Percentiles rank a stretch among this genome's conserved stretches.
These are phyloP conservation scores for Prorops nasuta DNA, from an alignment of 1,140 invertebrate species.

Conservation along the genomic window DNA sequence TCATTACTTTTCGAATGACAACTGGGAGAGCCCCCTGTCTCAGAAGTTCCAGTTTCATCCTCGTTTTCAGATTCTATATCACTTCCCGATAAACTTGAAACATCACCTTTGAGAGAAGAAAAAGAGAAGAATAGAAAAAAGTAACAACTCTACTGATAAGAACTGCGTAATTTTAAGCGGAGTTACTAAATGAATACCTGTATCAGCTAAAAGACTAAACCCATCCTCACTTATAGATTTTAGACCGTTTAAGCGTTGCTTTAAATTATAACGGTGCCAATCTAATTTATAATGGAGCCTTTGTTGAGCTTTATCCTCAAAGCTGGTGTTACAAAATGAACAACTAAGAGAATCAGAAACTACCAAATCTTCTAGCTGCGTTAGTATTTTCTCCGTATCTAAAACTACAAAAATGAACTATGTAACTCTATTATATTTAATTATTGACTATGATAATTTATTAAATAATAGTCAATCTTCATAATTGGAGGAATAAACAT, in stretches of 20 bases:
- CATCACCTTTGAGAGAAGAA: constrained; percentile 64
- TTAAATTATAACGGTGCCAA: constrained; percentile 75
- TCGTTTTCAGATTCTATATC: constrained; percentile 64
- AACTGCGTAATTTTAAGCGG: no score
- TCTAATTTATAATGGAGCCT: constrained; percentile 67
- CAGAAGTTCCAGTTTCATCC: constrained; percentile 55
- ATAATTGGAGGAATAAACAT: constrained; percentile 10
- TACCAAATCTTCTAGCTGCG: constrained; percentile 47
- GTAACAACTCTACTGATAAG: neutral
- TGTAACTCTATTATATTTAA: neutral
- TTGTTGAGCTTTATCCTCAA: constrained; percentile 55
- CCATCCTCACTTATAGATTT: constrained; percentile 61
- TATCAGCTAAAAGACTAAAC: constrained; percentile 51
- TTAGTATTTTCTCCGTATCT: constrained; percentile 32
- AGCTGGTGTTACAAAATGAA: constrained; percentile 58
- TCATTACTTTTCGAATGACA: constrained; percentile 23
- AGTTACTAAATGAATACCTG: constrained; percentile 40
- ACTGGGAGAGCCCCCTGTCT: constrained; percentile 40
- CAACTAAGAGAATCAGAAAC: constrained; percentile 57
- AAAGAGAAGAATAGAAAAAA: no score
- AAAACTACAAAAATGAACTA: constrained; percentile 16
- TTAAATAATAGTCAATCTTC: constrained; percentile 25
- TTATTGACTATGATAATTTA: constrained; percentile 16
- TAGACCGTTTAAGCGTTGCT: constrained; percentile 61
- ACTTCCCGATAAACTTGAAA: constrained; percentile 76